Percentiles rank a stretch among this genome's conserved stretches.
Conservation (phyloP, 2,797 vertebrate species). For the Pterois miles region DNA sequence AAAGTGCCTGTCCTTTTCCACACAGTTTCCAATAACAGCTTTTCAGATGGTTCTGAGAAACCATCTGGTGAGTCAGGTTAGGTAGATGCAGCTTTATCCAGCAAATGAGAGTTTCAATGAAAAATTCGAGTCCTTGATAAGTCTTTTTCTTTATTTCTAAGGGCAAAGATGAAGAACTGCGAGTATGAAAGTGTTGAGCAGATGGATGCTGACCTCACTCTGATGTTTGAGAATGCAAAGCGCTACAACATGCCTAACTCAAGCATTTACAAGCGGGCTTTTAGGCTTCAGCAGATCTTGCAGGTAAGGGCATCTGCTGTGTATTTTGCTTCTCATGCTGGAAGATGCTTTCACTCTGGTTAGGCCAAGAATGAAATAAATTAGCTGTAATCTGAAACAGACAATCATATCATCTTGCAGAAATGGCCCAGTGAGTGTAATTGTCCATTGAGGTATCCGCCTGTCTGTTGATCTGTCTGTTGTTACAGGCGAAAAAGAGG, state of each 20-base stretch:
- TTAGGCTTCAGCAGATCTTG: constrained; percentile 96
- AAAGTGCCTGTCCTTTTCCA: no score
- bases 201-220: constrained; percentile 91
- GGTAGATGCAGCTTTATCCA: fast-evolving
- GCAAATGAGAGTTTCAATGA: background rate
- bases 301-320: constrained; percentile 82
- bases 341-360: background rate
- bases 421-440: background rate
- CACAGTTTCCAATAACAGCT: no score
- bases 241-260: constrained; percentile 98
- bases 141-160: constrained; percentile 57
- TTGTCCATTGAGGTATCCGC: background rate
- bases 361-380: background rate
- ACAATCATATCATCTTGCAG: background rate
- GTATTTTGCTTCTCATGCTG: background rate
- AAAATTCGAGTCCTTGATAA: background rate
- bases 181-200: constrained; percentile 95
- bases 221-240: constrained; percentile 99
- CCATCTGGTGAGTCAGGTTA: no score
- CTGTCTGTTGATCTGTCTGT: constrained; percentile 37
- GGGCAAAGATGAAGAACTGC: constrained; percentile 94
- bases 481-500: constrained; percentile 91
- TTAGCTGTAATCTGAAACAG: background rate
- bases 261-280: constrained; percentile 96
- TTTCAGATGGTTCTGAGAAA: no score